These are phyloP conservation scores for Microtus richardsoni DNA, from an alignment of 2,113 vertebrate species.

Conservation along the genomic window DNA sequence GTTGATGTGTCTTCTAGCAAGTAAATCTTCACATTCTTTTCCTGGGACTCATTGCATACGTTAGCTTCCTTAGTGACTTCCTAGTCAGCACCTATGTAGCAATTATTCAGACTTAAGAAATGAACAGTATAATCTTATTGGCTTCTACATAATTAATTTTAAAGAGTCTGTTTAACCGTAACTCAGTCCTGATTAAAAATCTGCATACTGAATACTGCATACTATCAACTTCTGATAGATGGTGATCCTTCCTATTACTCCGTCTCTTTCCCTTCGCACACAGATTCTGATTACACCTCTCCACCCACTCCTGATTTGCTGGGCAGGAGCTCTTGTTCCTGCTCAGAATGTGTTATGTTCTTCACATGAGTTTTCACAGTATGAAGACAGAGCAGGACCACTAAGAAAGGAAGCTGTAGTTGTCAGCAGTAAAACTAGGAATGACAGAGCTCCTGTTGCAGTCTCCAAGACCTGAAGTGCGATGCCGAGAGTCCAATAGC, in stretches of 20 bases:
- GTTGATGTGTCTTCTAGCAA: not conserved
- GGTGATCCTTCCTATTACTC: not conserved
- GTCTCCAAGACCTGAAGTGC: not conserved
- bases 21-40: not conserved
- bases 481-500: not conserved
- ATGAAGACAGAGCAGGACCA: not conserved
- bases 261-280: not conserved
- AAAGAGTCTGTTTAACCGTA: not conserved
- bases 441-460: not conserved
- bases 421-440: not conserved
- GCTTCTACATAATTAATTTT: not conserved
- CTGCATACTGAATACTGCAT: too few relatives aligned
- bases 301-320: not conserved
- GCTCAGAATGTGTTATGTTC: not conserved
- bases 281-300: not conserved
- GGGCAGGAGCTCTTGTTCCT: not conserved
- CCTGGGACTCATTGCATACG: not conserved
- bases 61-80: not conserved
- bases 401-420: not conserved
- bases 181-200: not conserved
- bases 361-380: not conserved
- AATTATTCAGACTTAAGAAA: not conserved
- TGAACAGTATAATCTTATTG: not conserved
- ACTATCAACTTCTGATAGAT: not conserved
- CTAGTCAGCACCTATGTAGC: not conserved